Conservation (phyloP, 92 coral and sea anemone species). For the Phymanthus crucifer region DNA sequence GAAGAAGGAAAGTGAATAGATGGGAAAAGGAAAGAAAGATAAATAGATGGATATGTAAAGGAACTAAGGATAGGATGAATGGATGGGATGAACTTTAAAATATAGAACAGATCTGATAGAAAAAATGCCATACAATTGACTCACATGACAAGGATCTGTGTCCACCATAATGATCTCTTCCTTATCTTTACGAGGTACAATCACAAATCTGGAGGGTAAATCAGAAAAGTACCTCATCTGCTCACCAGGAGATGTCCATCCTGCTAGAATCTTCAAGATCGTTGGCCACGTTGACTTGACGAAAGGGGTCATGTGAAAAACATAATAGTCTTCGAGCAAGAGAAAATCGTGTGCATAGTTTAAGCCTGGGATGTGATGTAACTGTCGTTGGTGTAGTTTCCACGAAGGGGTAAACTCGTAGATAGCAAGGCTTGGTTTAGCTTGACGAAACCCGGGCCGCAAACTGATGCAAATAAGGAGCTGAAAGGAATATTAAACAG, state of each 20-base stretch:
- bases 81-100: background rate
- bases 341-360: conserved; percentile 84
- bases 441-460: conserved; percentile 56
- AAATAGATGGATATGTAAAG: background rate
- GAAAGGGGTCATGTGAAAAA: conserved; percentile 87
- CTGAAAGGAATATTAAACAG: conserved; percentile 42
- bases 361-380: conserved; percentile 67
- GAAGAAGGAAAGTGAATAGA: no score
- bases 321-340: conserved; percentile 70
- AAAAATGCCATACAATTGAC: background rate
- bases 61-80: background rate
- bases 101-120: background rate
- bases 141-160: conserved; percentile 90
- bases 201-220: conserved; percentile 81
- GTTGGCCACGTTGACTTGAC: conserved; percentile 55
- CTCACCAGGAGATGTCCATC: conserved; percentile 64
- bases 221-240: conserved; percentile 77
- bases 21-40: background rate
- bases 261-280: conserved; percentile 53
- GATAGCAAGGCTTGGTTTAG: conserved; percentile 59
- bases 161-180: conserved; percentile 65
- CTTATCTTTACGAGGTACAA: conserved; percentile 63
- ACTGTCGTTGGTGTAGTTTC: conserved; percentile 65
- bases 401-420: conserved; percentile 73
- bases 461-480: conserved; percentile 74